Evolutionary conservation across 2,797 vertebrate genomes (phyloP), one percentile per base, ranked within the genome.

Genomic region (Allobates femoralis): DNA sequence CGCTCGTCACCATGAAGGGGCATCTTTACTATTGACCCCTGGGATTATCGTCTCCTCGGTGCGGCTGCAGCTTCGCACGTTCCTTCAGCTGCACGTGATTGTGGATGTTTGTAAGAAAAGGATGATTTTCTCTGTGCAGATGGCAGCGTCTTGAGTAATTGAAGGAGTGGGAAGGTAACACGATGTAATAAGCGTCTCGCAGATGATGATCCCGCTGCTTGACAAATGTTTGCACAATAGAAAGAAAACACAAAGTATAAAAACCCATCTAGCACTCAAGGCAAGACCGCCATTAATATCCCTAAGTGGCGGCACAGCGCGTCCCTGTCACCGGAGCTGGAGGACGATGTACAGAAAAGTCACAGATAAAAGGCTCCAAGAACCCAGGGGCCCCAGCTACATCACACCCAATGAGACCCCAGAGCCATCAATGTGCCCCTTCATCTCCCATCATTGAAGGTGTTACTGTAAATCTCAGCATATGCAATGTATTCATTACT

Each of bases 121-220:
- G 23, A 81, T 89, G 23, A 62, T 89, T 89, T 88, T 90, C 87
- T 91, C 87, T 87, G 88, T 89, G 84, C 73, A 91, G 62, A 89
- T 91, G 89, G 89, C 83, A 90, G 86, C 30, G 88, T 91, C 89
- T 89, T 90, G 89, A 92, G 89, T 88, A 90, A 88, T 78, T 89
- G 84, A 83, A 88, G 85, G 62, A 89, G 76, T 5, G 5, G 84
- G 86, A 77, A 87, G 83, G 81, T 90, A 88, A 90, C 89, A 90
- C 74, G 79, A 41, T 85, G 84, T 55, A 75, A 34, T 84, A 85
- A 90, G 55, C 23, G 18, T 81, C 81, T 73, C 37, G 50, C 50
- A 67, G 69, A 85, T 58, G 11, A 32, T 50, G 78, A 56, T 85
- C 86, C 76, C 26, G 82, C 86, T 81, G 82, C 82, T 69, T 88